Percentiles rank a stretch among this genome's conserved stretches.
Evolutionary conservation across 1,140 invertebrate species (phyloP).

Genomic region (Aleiodes sp.): DNA sequence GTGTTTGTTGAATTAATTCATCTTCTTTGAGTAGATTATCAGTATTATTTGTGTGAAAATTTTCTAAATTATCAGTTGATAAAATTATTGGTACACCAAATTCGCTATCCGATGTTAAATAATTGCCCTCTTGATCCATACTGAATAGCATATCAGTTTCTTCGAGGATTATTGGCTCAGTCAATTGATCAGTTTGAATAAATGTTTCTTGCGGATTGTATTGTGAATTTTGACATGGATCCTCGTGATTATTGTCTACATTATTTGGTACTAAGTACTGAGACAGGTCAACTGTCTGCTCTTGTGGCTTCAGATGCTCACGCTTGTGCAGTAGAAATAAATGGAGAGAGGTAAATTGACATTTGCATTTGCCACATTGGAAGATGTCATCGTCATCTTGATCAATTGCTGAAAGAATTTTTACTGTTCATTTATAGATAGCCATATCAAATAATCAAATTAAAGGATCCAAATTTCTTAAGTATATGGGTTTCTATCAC

Average conservation of each 20-base stretch:
- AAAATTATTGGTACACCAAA: constrained; percentile 62
- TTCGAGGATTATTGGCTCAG: constrained; percentile 61
- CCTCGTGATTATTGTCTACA: constrained; percentile 25
- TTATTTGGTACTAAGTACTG: constrained; percentile 51
- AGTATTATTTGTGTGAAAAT: constrained; percentile 39
- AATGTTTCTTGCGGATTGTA: constrained; percentile 56
- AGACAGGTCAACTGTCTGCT: constrained; percentile 57
- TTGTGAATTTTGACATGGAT: constrained; percentile 49
- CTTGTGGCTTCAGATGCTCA: constrained; percentile 57
- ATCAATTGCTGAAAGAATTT: constrained; percentile 50
- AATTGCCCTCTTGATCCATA: constrained; percentile 60
- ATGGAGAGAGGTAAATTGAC: constrained; percentile 70
- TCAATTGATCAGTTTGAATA: constrained; percentile 54
- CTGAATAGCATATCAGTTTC: constrained; percentile 62
- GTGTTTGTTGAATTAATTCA: background rate
- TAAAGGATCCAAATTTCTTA: background rate
- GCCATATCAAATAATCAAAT: background rate
- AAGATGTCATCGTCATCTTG: constrained; percentile 74
- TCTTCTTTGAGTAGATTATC: constrained; percentile 47
- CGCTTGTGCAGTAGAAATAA: constrained; percentile 72
- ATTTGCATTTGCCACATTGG: constrained; percentile 76
- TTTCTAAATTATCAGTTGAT: constrained; percentile 51
- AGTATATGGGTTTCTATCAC: background rate
- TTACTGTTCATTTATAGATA: background rate
- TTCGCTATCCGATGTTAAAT: constrained; percentile 55